These are phyloP conservation scores for Maniola jurtina DNA, from an alignment of 1,140 invertebrate genomes.

Conservation along the genomic window DNA sequence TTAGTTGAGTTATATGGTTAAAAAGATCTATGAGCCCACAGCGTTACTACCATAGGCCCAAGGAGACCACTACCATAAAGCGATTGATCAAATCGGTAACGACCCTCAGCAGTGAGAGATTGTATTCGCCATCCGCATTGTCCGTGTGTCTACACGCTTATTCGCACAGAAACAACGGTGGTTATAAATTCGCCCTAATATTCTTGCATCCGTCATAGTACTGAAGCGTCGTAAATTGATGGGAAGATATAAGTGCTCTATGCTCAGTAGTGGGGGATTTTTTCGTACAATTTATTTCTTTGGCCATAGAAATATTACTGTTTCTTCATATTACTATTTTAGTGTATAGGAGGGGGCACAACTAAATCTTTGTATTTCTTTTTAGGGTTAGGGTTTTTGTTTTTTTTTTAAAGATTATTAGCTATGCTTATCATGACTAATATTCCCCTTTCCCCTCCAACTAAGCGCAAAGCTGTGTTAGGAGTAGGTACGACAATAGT, in stretches of 20 bases:
- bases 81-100: too few relatives aligned
- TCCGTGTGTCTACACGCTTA: conserved; percentile 8
- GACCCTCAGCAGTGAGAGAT: background rate
- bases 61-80: too few relatives aligned
- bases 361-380: too few relatives aligned
- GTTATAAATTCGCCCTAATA: conserved; percentile 18
- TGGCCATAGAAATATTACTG: background rate
- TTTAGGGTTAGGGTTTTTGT: too few relatives aligned
- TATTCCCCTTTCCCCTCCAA: too few relatives aligned
- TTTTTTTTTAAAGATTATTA: too few relatives aligned
- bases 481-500: too few relatives aligned
- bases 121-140: background rate
- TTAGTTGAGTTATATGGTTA: too few relatives aligned
- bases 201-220: conserved; percentile 15
- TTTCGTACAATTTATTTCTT: conserved; percentile 5
- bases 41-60: too few relatives aligned
- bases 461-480: too few relatives aligned
- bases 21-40: too few relatives aligned
- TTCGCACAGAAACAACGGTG: conserved; percentile 14
- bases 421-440: too few relatives aligned
- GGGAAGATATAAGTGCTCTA: conserved; percentile 4
- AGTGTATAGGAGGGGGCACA: background rate
- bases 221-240: conserved; percentile 9
- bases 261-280: background rate
- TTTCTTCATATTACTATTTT: background rate